Evolutionary conservation across 1,140 invertebrate genomes (phyloP).

Genomic region (Penaeus chinensis): DNA sequence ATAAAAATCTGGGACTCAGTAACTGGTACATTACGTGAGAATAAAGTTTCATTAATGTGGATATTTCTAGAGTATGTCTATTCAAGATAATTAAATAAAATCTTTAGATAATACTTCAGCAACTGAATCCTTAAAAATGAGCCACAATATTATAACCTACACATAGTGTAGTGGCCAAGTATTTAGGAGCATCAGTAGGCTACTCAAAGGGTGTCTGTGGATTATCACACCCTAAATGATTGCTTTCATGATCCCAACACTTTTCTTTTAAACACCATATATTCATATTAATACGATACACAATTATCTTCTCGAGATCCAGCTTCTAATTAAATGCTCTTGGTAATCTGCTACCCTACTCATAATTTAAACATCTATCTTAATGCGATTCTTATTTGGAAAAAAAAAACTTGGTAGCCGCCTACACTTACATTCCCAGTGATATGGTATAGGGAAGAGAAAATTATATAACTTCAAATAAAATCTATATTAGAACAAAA

Average conservation of each 20-base stretch:
- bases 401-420: too few relatives aligned
- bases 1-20: slow-evolving; percentile 12
- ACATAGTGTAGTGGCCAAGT: slow-evolving; percentile 36
- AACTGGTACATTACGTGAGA: not conserved
- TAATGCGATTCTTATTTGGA: slow-evolving; percentile 27
- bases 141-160: slow-evolving; percentile 28
- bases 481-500: too few relatives aligned
- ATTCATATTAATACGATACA: slow-evolving; percentile 16
- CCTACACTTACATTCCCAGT: too few relatives aligned
- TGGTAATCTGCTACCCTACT: not conserved
- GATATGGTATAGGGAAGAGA: too few relatives aligned
- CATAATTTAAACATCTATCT: slow-evolving; percentile 17
- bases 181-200: slow-evolving; percentile 32
- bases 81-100: too few relatives aligned
- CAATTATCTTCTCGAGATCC: slow-evolving; percentile 9
- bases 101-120: not conserved
- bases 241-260: slow-evolving; percentile 10
- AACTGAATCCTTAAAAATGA: slow-evolving; percentile 23
- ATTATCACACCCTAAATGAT: slow-evolving; percentile 27
- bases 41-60: not conserved
- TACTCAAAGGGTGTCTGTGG: slow-evolving; percentile 36
- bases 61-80: too few relatives aligned
- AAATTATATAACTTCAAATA: too few relatives aligned
- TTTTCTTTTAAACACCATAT: not conserved
- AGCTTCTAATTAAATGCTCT: not conserved